Evolutionary conservation across 2,797 vertebrate genomes (phyloP).

Genomic region (Hydrocynus forskahlii): DNA sequence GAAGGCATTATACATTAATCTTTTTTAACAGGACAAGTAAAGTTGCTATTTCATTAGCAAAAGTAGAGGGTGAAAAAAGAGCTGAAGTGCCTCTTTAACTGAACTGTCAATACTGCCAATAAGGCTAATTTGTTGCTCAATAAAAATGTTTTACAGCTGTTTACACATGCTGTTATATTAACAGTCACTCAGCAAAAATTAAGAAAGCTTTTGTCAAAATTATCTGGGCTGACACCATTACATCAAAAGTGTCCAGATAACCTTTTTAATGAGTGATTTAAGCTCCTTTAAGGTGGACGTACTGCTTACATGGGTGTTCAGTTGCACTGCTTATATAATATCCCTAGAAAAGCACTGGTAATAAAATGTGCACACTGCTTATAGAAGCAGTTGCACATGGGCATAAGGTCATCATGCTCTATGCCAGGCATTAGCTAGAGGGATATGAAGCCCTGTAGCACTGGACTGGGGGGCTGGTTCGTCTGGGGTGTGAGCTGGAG

Average conservation of each 20-base stretch:
- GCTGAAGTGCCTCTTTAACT: constrained; percentile 12
- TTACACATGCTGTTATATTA: constrained; percentile 17
- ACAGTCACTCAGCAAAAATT: constrained; percentile 16
- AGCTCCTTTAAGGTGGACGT: background rate
- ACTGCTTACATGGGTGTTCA: background rate
- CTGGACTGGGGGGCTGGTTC: too few relatives aligned
- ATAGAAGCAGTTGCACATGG: too few relatives aligned
- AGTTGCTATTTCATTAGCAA: constrained; percentile 26
- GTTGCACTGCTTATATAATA: background rate
- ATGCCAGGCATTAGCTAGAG: too few relatives aligned
- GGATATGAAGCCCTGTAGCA: too few relatives aligned
- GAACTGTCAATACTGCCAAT: constrained; percentile 30
- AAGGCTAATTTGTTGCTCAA: constrained; percentile 15
- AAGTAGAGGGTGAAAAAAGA: background rate
- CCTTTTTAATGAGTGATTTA: background rate
- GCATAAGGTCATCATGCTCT: too few relatives aligned
- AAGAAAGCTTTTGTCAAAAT: constrained; percentile 5
- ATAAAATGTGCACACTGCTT: too few relatives aligned
- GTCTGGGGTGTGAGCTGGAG: too few relatives aligned
- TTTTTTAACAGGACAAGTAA: constrained; percentile 1
- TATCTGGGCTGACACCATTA: background rate
- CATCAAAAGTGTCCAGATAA: background rate
- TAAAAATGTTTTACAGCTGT: constrained; percentile 15
- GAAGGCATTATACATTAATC: background rate
- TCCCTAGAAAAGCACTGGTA: too few relatives aligned